Evolutionary conservation across 2,888 invertebrate species (phyloP), one percentile per base, ranked within the genome.

Genomic region (Brenthis hecate): DNA sequence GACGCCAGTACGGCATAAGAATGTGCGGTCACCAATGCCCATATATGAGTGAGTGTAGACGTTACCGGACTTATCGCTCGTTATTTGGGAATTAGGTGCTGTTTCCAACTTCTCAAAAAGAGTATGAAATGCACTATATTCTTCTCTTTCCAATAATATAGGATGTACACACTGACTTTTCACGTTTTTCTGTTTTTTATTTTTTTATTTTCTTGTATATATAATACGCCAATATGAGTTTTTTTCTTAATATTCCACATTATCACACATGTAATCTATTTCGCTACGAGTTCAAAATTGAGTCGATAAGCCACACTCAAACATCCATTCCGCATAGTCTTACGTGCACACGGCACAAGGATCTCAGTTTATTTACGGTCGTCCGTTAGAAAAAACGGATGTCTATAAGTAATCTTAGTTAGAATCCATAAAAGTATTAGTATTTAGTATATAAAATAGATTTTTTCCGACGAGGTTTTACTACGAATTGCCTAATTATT

Each of bases 91-190:
- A 3, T 4, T 23, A 23, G 3, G 2, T 23, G 23, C 28, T 4
- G 28, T 28, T 28, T 4, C 51, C n/a, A 51, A n/a, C 51, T 51
- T 6, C n/a, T 6, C 8, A 51, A 51, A 51, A 51, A 51, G 51
- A 51, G n/a, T 28, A 6, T 51, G 13, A 13, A 51, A 51, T 51
- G n/a, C 51, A 51, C n/a, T 73, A 74, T 75, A 74, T 74, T 77
- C n/a, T 73, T 75, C 75, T 74, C 74, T 74, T 76, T 77, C 71
- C 73, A 74, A 73, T 76, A 76, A 76, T 73, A 77, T 75, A 74
- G 76, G 76, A 77, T 77, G 74, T 71, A 76, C 73, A 76, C 71
- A 69, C 75, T 73, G 74, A 73, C 73, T 74, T 75, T 75, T 76
- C 74, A 74, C 74, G 73, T 74, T 77, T 74, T 76, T 75, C 67